A percentile compares a stretch with the other conserved stretches of the same genome.
Evolutionary conservation across 1,140 invertebrate species (phyloP).

Genomic region (Helicoverpa armigera): DNA sequence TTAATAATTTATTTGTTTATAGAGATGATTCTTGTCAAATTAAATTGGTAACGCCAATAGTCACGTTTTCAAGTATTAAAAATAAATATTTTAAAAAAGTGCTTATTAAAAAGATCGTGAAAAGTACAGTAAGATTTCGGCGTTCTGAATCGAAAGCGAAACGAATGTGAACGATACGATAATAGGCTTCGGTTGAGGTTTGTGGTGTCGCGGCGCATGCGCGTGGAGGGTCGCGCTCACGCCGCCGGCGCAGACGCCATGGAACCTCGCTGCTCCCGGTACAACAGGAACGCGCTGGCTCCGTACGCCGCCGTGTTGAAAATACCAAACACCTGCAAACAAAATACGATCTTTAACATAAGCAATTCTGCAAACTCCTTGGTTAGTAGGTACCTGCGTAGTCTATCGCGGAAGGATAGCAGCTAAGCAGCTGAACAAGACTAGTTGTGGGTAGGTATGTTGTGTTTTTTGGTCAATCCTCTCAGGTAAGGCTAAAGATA

Average conservation of each 20-base stretch:
- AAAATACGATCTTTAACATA: conserved; percentile 37
- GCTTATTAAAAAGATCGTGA: background rate
- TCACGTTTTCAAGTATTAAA: background rate
- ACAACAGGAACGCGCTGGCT: conserved; percentile 91
- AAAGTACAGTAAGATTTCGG: conserved; percentile 32
- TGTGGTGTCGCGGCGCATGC: conserved; percentile 36
- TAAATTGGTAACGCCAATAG: background rate
- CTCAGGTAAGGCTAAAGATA: too few relatives aligned
- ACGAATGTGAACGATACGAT: conserved; percentile 49
- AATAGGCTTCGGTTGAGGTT: conserved; percentile 43
- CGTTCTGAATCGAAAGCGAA: conserved; percentile 49
- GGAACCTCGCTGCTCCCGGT: conserved; percentile 90
- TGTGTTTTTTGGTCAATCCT: too few relatives aligned
- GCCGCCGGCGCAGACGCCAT: conserved; percentile 71
- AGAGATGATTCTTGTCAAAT: background rate
- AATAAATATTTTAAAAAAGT: conserved; percentile 23
- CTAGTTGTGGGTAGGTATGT: too few relatives aligned
- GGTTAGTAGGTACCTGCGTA: too few relatives aligned
- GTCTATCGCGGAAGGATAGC: too few relatives aligned
- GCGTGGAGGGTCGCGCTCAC: conserved; percentile 61
- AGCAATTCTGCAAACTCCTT: too few relatives aligned
- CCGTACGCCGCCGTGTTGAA: conserved; percentile 94
- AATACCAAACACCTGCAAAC: conserved; percentile 91
- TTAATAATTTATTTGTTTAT: background rate
- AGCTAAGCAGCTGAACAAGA: too few relatives aligned